Conservation (phyloP, 2,113 vertebrate genomes). For the Felis chaus region DNA sequence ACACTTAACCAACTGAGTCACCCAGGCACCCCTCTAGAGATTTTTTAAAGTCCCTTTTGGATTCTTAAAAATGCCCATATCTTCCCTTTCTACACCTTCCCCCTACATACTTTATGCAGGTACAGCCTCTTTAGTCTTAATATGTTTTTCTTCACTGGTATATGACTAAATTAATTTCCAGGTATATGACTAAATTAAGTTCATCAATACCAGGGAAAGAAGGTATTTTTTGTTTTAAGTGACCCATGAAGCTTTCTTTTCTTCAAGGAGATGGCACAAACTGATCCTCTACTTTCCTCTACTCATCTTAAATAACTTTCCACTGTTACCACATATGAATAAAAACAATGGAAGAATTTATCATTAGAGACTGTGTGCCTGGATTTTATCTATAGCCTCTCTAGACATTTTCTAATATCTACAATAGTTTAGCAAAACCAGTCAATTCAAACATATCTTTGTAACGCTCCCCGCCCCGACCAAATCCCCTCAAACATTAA, state of each 20-base stretch:
- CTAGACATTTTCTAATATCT: background rate
- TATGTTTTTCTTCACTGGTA: constrained; percentile 18
- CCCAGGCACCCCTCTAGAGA: background rate
- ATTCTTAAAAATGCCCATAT: constrained; percentile 40
- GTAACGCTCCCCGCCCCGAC: background rate
- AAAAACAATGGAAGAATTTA: constrained; percentile 26
- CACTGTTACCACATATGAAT: background rate
- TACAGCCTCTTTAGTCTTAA: background rate
- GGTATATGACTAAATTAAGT: background rate
- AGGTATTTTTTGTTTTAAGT: background rate
- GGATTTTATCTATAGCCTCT: background rate
- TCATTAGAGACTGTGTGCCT: background rate
- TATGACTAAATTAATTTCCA: background rate
- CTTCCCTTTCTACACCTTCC: background rate
- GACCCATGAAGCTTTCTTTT: background rate
- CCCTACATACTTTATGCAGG: background rate
- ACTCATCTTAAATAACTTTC: background rate
- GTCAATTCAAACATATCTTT: constrained; percentile 28
- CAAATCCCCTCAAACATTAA: background rate
- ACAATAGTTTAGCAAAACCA: constrained; percentile 7
- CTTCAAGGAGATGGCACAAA: background rate
- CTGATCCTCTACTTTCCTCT: background rate
- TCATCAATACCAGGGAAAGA: background rate
- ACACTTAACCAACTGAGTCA: too few species aligned
- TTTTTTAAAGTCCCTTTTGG: background rate